Conservation (phyloP, 2,113 vertebrate genomes). For the Hippocampus abdominalis region DNA sequence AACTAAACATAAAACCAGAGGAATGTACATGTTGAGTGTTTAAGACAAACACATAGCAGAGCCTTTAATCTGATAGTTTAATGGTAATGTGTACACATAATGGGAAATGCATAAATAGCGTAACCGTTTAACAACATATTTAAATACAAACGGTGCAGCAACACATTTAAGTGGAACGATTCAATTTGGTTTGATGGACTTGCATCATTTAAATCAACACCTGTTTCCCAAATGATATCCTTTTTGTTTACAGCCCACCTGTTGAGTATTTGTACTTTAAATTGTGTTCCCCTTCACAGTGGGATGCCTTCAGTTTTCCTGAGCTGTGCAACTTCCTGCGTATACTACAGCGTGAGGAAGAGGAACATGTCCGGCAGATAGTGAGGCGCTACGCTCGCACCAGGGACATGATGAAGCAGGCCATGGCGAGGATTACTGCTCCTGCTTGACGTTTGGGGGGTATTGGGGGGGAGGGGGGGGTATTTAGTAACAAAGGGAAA, state of each 20-base stretch:
- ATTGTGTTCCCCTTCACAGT: conserved; percentile 69
- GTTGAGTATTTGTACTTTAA: not conserved
- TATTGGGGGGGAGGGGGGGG: no score
- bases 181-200: no score
- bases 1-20: not conserved
- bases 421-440: conserved; percentile 69
- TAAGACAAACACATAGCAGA: no score
- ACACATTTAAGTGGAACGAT: no score
- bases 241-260: not conserved
- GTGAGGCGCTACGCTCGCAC: conserved; percentile 82
- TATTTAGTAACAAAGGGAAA: conserved; percentile 22
- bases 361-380: conserved; percentile 85
- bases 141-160: no score
- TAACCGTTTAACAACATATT: no score
- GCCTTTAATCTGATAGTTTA: no score
- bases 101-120: no score
- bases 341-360: conserved; percentile 92
- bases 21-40: no score
- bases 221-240: no score
- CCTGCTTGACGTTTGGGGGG: conserved; percentile 74
- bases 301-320: conserved; percentile 93
- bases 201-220: no score
- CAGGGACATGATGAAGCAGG: conserved; percentile 83
- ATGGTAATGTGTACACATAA: no score
- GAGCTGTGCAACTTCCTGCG: conserved; percentile 93